A percentile compares a stretch with the other conserved stretches of the same genome.
Conservation (phyloP, 2,888 invertebrate genomes). For the Morpho achilles region DNA sequence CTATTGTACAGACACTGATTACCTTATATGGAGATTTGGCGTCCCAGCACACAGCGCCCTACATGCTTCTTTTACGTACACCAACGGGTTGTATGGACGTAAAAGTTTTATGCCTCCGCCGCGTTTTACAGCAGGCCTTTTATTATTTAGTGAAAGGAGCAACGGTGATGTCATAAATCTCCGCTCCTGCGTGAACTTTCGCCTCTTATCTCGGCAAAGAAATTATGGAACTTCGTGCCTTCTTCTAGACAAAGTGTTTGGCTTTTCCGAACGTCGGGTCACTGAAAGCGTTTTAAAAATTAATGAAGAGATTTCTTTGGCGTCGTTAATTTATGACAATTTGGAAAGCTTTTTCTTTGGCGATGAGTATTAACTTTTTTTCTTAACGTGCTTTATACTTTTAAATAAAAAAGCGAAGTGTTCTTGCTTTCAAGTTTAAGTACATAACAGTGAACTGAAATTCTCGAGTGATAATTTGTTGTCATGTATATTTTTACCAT, state of each 20-base stretch:
- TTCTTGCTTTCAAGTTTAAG: not conserved
- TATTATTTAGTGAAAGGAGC: slow-evolving; percentile 79
- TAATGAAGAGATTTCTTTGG: slow-evolving; percentile 42
- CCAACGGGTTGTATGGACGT: slow-evolving; percentile 76
- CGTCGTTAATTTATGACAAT: slow-evolving; percentile 17
- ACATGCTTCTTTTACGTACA: slow-evolving; percentile 58
- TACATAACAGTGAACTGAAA: too few species aligned
- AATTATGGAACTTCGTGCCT: slow-evolving; percentile 78
- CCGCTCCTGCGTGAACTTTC: slow-evolving; percentile 78
- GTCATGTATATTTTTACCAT: too few species aligned
- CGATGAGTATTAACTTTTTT: slow-evolving; percentile 3
- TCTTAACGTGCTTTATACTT: not conserved
- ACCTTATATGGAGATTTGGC: slow-evolving; percentile 72
- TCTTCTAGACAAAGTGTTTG: slow-evolving; percentile 77
- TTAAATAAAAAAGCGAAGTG: not conserved
- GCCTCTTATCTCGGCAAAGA: slow-evolving; percentile 77
- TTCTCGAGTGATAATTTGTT: too few species aligned
- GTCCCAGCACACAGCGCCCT: slow-evolving; percentile 57
- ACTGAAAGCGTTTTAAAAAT: slow-evolving; percentile 68
- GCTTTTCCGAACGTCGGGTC: slow-evolving; percentile 68
- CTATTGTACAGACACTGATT: slow-evolving; percentile 71
- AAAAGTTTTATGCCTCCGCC: slow-evolving; percentile 74
- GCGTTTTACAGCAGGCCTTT: slow-evolving; percentile 77
- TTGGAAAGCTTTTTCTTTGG: slow-evolving; percentile 6
- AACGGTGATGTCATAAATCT: slow-evolving; percentile 78